These are phyloP conservation scores for Ciconia stormi DNA, from an alignment of 2,113 vertebrate genomes.

Conservation along the genomic window DNA sequence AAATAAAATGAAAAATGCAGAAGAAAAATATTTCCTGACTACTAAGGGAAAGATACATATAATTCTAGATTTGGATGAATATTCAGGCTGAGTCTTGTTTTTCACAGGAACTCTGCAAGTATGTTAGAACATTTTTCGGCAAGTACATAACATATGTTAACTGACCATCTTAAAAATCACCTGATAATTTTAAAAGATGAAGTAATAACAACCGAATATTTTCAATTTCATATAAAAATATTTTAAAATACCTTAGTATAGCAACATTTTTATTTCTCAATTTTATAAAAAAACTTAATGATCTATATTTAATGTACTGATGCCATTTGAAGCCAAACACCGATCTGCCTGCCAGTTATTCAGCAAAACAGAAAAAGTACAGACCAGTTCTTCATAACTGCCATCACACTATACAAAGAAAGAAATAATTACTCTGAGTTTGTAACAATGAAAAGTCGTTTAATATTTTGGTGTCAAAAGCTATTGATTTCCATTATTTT, in stretches of 20 bases:
- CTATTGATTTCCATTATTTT: neutral
- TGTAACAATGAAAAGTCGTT: neutral
- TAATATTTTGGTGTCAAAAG: neutral
- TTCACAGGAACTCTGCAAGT: neutral
- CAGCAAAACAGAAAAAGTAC: neutral
- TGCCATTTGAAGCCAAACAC: neutral
- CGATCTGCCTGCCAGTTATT: neutral
- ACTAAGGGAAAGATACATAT: neutral
- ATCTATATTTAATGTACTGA: neutral
- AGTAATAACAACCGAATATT: neutral
- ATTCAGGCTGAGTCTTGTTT: neutral
- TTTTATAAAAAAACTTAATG: neutral
- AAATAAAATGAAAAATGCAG: neutral
- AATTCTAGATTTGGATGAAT: neutral
- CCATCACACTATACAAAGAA: neutral
- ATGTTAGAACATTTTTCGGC: neutral
- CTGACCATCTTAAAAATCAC: neutral
- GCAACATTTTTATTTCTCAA: neutral
- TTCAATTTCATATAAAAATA: neutral
- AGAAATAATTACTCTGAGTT: neutral
- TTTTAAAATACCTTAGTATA: neutral
- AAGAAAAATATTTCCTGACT: neutral
- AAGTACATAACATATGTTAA: neutral
- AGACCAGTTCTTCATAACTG: neutral
- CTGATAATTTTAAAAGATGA: neutral